Evolutionary conservation across 2,113 vertebrate species (phyloP).

Genomic region (Caranx ignobilis): DNA sequence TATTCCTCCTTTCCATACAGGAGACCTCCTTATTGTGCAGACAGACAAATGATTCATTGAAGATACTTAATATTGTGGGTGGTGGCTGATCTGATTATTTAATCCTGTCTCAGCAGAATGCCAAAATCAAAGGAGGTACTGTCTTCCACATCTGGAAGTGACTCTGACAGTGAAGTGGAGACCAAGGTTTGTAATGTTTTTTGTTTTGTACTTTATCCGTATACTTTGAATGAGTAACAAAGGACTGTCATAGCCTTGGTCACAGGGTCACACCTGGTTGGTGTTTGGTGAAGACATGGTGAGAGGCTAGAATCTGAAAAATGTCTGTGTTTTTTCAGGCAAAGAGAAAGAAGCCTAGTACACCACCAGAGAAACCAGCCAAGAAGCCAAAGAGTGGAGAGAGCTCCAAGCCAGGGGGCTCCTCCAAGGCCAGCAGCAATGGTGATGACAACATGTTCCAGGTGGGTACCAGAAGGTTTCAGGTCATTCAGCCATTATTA

Average conservation of each 20-base stretch:
- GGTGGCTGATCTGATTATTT: conserved; percentile 9
- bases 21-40: no score
- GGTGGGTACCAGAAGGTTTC: conserved; percentile 77
- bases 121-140: conserved; percentile 98
- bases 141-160: conserved; percentile 94
- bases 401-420: conserved; percentile 90
- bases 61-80: no score
- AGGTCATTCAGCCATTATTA: background rate
- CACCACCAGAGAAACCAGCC: conserved; percentile 88
- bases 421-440: conserved; percentile 84
- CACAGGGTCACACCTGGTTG: no score
- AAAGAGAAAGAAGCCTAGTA: conserved; percentile 91
- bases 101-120: conserved; percentile 86
- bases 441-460: conserved; percentile 96
- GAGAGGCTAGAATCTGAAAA: no score
- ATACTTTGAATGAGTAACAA: background rate
- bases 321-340: conserved; percentile 75
- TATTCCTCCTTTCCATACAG: no score
- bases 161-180: conserved; percentile 96
- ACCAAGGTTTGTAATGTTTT: conserved; percentile 88
- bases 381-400: conserved; percentile 96
- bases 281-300: no score
- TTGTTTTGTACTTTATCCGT: background rate
- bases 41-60: no score
- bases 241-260: no score